Percentiles rank a stretch among this genome's conserved stretches.
Conservation (phyloP, 2,113 vertebrate genomes). For the Grallaria varia region DNA sequence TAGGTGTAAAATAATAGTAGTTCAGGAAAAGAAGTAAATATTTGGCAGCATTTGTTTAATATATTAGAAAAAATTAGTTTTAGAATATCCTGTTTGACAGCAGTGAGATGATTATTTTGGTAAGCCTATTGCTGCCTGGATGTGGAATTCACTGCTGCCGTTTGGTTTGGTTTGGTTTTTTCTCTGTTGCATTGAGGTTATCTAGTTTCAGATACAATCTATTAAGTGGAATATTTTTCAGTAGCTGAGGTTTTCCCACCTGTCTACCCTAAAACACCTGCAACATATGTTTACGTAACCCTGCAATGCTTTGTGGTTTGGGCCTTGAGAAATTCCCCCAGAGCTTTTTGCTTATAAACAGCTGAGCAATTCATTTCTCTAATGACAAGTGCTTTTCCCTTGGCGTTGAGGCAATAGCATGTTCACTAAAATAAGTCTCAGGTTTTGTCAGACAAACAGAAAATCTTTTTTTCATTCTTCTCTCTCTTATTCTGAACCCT, state of each 20-base stretch:
- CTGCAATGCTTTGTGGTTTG: constrained; percentile 75
- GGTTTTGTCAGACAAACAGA: constrained; percentile 68
- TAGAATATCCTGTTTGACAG: constrained; percentile 11
- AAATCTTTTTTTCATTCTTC: constrained; percentile 44
- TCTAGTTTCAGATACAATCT: constrained; percentile 73
- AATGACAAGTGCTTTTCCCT: constrained; percentile 73
- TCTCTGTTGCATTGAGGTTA: constrained; percentile 66
- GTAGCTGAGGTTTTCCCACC: constrained; percentile 75
- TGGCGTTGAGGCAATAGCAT: constrained; percentile 70
- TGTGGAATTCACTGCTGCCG: constrained; percentile 15
- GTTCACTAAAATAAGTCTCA: constrained; percentile 72
- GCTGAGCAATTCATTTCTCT: constrained; percentile 80
- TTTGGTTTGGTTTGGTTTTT: constrained; percentile 56
- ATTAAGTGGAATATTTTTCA: constrained; percentile 62
- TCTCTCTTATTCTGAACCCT: constrained; percentile 69
- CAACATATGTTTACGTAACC: constrained; percentile 80
- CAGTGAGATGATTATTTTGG: constrained; percentile 72
- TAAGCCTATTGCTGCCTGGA: not conserved
- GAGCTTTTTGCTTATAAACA: constrained; percentile 80
- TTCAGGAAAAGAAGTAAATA: not conserved
- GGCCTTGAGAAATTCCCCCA: constrained; percentile 74
- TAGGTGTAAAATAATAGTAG: constrained; percentile 63
- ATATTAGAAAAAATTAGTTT: constrained; percentile 9
- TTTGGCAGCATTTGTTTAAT: constrained; percentile 58
- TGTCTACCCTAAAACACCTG: constrained; percentile 79